Percentiles rank a stretch among this genome's conserved stretches.
phyloP scores from a whole-genome alignment of 2,797 vertebrate species.

The Semaprochilodus insignis region DNA sequence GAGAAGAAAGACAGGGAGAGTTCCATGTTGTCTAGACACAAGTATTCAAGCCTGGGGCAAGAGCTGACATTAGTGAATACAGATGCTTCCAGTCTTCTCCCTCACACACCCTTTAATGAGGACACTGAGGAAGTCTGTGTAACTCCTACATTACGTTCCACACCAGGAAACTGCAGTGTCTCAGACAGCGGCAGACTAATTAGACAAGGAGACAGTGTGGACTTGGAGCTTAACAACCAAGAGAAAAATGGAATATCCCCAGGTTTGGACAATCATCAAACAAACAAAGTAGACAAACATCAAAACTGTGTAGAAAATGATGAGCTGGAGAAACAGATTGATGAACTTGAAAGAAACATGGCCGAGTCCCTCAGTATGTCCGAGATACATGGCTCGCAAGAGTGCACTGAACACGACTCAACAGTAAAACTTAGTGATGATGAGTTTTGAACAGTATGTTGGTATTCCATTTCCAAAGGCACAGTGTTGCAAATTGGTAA shows the following conservation, averaged over 20 bases:
- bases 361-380: conserved; percentile 72
- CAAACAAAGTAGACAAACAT: conserved; percentile 55
- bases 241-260: conserved; percentile 5
- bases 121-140: conserved; percentile 34
- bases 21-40: not conserved
- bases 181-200: conserved; percentile 49
- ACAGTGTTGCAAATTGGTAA: not conserved
- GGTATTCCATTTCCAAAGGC: not conserved
- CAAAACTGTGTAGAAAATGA: conserved; percentile 54
- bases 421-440: conserved; percentile 69
- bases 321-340: conserved; percentile 65
- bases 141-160: conserved; percentile 47
- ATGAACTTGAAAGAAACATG: conserved; percentile 76
- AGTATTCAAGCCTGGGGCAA: conserved; percentile 50
- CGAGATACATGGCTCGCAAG: conserved; percentile 40
- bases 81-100: conserved; percentile 52
- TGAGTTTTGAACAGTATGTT: conserved; percentile 69
- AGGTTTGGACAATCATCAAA: conserved; percentile 32
- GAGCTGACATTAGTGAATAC: conserved; percentile 43
- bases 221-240: conserved; percentile 12
- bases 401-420: conserved; percentile 46
- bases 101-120: conserved; percentile 56
- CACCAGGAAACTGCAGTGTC: conserved; percentile 41
- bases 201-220: not conserved
- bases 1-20: conserved; percentile 46